A percentile compares a stretch with the other conserved stretches of the same genome.
phyloP scores from a whole-genome alignment of 35 echinoderm and acorn worm species.

The Chiridota heheva region DNA sequence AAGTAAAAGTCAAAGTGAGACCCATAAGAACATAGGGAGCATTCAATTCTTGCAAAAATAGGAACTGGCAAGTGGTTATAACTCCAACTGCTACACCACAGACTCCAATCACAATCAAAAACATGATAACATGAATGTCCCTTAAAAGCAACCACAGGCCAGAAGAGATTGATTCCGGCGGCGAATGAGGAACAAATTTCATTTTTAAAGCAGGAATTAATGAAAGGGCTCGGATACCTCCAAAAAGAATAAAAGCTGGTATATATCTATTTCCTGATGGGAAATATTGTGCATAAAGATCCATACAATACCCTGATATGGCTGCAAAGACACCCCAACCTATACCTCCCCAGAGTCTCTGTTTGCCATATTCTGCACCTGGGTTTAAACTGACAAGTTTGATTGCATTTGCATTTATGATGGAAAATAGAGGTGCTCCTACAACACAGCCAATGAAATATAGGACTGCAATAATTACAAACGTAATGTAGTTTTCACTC shows the following conservation, averaged over 20 bases:
- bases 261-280: slow-evolving; percentile 55
- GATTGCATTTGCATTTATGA: slow-evolving; percentile 30
- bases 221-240: slow-evolving; percentile 11
- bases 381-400: slow-evolving; percentile 32
- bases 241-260: slow-evolving; percentile 56
- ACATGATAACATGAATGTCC: slow-evolving; percentile 44
- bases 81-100: slow-evolving; percentile 62
- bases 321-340: slow-evolving; percentile 57
- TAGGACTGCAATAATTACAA: not conserved
- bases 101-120: slow-evolving; percentile 42
- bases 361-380: slow-evolving; percentile 61
- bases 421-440: slow-evolving; percentile 27
- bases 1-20: slow-evolving; percentile 60
- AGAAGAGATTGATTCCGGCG: slow-evolving; percentile 37
- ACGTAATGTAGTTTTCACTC: not conserved
- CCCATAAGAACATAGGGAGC: slow-evolving; percentile 65
- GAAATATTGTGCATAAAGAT: slow-evolving; percentile 26
- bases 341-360: slow-evolving; percentile 69
- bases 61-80: slow-evolving; percentile 53
- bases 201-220: slow-evolving; percentile 43
- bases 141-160: slow-evolving; percentile 40
- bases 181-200: slow-evolving; percentile 45
- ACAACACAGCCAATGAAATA: not conserved
- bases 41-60: slow-evolving; percentile 59
- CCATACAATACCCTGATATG: slow-evolving; percentile 51